phyloP scores from a whole-genome alignment of 2,797 vertebrate genomes.

The Telmatherina bonti region DNA sequence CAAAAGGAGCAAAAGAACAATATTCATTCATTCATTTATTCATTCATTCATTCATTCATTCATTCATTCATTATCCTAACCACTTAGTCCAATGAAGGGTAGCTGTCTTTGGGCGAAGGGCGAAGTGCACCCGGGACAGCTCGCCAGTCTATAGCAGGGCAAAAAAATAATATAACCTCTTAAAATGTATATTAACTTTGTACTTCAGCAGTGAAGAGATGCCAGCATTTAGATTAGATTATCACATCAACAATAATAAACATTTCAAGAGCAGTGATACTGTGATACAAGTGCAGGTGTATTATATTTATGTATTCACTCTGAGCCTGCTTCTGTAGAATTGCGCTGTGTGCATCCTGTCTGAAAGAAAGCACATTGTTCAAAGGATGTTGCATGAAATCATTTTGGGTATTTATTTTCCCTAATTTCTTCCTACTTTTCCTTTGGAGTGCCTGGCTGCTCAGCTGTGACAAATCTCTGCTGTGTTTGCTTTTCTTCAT shows the following conservation, averaged over 20 bases:
- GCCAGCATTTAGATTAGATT: constrained; percentile 45
- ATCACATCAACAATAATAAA: constrained; percentile 37
- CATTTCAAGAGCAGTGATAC: constrained; percentile 15
- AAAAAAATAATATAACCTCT: background rate
- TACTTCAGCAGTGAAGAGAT: background rate
- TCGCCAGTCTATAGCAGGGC: too few relatives aligned
- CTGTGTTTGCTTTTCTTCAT: constrained; percentile 9
- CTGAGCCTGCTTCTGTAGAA: constrained; percentile 17
- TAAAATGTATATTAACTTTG: background rate
- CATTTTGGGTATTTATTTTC: constrained; percentile 8
- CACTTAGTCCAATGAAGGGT: too few relatives aligned
- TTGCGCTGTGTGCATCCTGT: constrained; percentile 3
- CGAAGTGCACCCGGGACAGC: too few relatives aligned
- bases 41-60: too few relatives aligned
- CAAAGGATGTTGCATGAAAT: constrained; percentile 41
- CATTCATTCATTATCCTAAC: too few relatives aligned
- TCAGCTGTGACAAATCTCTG: constrained; percentile 6
- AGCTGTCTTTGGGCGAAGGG: too few relatives aligned
- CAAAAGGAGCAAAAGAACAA: too few relatives aligned
- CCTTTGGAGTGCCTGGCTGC: constrained; percentile 6
- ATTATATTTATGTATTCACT: constrained; percentile 7
- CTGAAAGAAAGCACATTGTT: constrained; percentile 36
- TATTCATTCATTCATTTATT: too few relatives aligned
- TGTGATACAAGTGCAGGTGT: background rate
- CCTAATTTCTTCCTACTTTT: constrained; percentile 6